These are phyloP conservation scores for Kuschelorhynchus macadamiae DNA, from an alignment of 2,888 invertebrate species.

Conservation along the genomic window DNA sequence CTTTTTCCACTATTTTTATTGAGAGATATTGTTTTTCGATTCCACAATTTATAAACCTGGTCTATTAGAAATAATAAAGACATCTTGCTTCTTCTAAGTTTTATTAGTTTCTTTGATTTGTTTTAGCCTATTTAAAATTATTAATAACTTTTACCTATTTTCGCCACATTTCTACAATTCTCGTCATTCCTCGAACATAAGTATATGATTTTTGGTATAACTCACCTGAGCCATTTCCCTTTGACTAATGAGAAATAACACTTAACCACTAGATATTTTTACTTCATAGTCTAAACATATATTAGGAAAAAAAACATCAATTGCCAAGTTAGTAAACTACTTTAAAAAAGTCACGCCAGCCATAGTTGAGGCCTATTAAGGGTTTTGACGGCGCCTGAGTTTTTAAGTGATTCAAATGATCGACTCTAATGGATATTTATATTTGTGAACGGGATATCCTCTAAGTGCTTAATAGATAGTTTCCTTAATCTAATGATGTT, in stretches of 20 bases:
- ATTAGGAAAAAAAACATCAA: constrained; percentile 10
- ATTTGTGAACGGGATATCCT: constrained; percentile 27
- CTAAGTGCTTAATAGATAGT: constrained; percentile 38
- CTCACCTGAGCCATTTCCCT: neutral
- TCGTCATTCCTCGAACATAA: too few relatives aligned
- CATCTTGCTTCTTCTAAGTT: too few relatives aligned
- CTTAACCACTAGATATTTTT: neutral
- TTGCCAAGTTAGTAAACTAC: constrained; percentile 37
- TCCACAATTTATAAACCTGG: too few relatives aligned
- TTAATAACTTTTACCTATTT: too few relatives aligned
- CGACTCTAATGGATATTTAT: constrained; percentile 43
- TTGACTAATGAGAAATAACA: constrained; percentile 1
- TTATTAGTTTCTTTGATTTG: too few relatives aligned
- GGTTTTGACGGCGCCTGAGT: constrained; percentile 32
- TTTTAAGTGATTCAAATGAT: constrained; percentile 39
- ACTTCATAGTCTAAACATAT: constrained; percentile 9
- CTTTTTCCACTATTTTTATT: too few relatives aligned
- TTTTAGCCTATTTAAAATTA: too few relatives aligned
- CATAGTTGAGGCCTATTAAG: constrained; percentile 38
- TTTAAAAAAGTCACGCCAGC: constrained; percentile 37
- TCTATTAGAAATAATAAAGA: too few relatives aligned
- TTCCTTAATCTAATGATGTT: constrained; percentile 30
- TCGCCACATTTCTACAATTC: too few relatives aligned
- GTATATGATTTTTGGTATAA: too few relatives aligned
- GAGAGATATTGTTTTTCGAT: too few relatives aligned